Base-by-base conservation (phyloP, 1,140 invertebrate genomes). In the Drosophila rhopaloa region DNA sequence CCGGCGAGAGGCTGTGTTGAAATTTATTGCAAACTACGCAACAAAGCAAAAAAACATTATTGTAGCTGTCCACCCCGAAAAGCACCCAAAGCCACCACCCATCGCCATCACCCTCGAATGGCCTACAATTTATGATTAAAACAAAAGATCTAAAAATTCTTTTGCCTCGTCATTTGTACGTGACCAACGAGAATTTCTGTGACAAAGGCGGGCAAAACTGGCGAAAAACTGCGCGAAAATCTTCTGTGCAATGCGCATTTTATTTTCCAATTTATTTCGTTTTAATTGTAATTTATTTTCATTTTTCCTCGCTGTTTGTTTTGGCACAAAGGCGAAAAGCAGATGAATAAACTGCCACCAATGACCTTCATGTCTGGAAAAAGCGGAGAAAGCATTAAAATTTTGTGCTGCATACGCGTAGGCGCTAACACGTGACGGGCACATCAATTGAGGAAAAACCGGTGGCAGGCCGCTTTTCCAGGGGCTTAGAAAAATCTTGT, bases 281-380 rank as follows among this genome's bases (percentile, higher is more conserved):
- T 85, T 85, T 76, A 81, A 86, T 85, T 85, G 86, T 67, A 86
- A 81, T 81, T 86, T 85, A 86, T 86, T 78, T 78, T 41, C 72
- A 55, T n/a, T 56, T 40, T 14, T 24, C 9, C 16, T 5, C 44
- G 44, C 44, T 47, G 41, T 51, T 32, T 73, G 55, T 19, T 44
- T 48, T 11, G 13, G 16, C 32, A 16, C 10, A 38, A 60, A 32
- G 8, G 35, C 32, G 1, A 16, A 46, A 9, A 24, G 4, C 38
- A 43, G 60, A 24, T 67, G 38, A 48, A 62, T 41, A 41, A 35
- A 51, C 44, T 41, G 16, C 13, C 58, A 10, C 9, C 54, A 13
- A 19, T 50, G 56, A 60, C 55, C 62, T 66, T 66, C n/a, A 48
- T 35, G 50, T 37, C 50, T 53, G 14, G 38, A 0, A 16, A 54